Evolutionary conservation across 2,888 invertebrate genomes (phyloP).

Genomic region (Dendrolimus houi): DNA sequence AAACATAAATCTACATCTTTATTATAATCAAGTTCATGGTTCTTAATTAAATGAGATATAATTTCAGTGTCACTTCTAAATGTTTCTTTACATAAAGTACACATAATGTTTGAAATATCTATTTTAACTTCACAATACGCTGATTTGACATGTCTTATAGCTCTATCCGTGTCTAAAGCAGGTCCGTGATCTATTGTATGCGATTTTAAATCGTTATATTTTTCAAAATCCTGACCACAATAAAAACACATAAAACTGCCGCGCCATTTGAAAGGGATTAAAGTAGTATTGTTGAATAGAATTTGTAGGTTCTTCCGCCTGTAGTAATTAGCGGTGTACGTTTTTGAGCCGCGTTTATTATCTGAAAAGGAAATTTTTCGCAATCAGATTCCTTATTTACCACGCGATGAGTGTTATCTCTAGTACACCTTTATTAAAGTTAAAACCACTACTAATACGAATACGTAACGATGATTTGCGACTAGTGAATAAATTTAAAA

Average conservation of each 20-base stretch:
- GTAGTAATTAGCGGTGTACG: constrained; percentile 23
- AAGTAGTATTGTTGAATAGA: constrained; percentile 56
- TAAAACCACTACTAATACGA: too few relatives aligned
- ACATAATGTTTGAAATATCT: constrained; percentile 47
- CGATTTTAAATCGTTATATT: constrained; percentile 29
- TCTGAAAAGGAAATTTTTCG: constrained; percentile 53
- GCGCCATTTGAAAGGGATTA: constrained; percentile 61
- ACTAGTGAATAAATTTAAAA: too few relatives aligned
- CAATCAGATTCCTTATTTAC: constrained; percentile 7
- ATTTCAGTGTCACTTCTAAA: constrained; percentile 18
- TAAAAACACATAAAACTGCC: constrained; percentile 57
- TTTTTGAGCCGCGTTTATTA: constrained; percentile 29
- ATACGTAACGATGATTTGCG: too few relatives aligned
- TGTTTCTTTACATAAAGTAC: constrained; percentile 34
- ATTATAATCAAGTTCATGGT: constrained; percentile 40
- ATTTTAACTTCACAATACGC: constrained; percentile 51
- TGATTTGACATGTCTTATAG: constrained; percentile 40
- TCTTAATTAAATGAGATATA: constrained; percentile 30
- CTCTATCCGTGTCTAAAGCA: constrained; percentile 36
- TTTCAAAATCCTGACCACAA: constrained; percentile 41
- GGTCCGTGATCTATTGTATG: constrained; percentile 46
- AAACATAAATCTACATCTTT: constrained; percentile 32
- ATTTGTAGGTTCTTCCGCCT: constrained; percentile 41
- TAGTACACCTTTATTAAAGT: too few relatives aligned
- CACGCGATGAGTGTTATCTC: constrained; percentile 2